Evolutionary conservation across 2,888 invertebrate species (phyloP), one percentile per base, ranked within the genome.

Genomic region (Ptilodon capucinus): DNA sequence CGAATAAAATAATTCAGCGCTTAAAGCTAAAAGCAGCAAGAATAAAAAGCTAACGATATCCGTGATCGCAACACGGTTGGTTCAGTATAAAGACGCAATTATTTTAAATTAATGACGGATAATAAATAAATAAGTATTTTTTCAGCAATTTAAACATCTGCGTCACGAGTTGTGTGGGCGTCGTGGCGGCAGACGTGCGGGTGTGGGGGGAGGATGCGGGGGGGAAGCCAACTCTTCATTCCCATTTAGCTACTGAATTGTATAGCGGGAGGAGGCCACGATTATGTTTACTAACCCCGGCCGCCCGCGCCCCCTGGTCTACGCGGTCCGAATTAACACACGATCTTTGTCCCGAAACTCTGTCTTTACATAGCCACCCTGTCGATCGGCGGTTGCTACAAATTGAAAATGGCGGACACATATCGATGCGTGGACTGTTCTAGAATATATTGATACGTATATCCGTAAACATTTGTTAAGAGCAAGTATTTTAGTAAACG

Each of bases 161-260:
- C 77, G 79, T 77, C 76, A 76, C 74, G 84, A 86, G 85, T 82
- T 70, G 77, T 77, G 84, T 83, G 82, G 83, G 81, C 68, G 78
- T 72, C 62, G 68, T 69, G 78, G 76, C 67, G 77, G 76, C 68
- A 76, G 77, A 76, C 41, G 62, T 42, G 64, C 58, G 74, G 75
- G 75, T 74, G 73, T 73, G 78, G 68, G 78, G 59, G 54, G 70
- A n/a, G 79, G 76, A 71, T 69, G 68, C 72, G 74, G 68, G 60
- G 39, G 39, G 39, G 14, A 73, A 75, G 79, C 76, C 74, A 78
- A 83, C 84, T 86, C 85, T 87, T 87, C 85, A 85, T 86, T 87
- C 84, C 84, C 81, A 85, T 87, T 87, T 87, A 87, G 86, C 86
- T 83, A 86, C 84, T 86, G 85, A 84, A 87, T 84, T 85, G 86